A percentile compares a stretch with the other conserved stretches of the same genome.
These are phyloP conservation scores for Criorhina ranunculi DNA, from an alignment of 2,888 invertebrate genomes.

Conservation along the genomic window DNA sequence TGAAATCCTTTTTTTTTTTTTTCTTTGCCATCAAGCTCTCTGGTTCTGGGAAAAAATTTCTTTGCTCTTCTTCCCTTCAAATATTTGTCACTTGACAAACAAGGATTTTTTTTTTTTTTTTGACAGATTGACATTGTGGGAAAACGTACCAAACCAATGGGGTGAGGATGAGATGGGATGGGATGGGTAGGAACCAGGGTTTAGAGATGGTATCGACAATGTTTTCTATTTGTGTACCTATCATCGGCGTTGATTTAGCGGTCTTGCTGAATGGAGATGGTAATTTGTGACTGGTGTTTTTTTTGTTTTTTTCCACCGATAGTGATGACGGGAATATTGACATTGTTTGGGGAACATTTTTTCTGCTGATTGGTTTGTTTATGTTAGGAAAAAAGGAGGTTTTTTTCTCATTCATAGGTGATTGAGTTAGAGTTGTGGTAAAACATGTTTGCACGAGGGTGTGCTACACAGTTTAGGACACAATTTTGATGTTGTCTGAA, in stretches of 20 bases:
- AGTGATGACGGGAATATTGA: conserved; percentile 56
- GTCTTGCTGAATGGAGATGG: conserved; percentile 72
- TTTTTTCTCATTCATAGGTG: conserved; percentile 37
- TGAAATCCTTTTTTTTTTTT: conserved; percentile 66
- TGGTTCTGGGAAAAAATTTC: conserved; percentile 16
- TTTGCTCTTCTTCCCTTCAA: conserved; percentile 42
- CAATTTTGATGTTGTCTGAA: conserved; percentile 19
- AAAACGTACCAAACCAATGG: too few relatives aligned
- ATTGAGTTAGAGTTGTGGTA: conserved; percentile 54
- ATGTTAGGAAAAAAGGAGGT: conserved; percentile 57
- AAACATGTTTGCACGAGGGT: conserved; percentile 56
- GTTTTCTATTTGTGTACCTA: conserved; percentile 74
- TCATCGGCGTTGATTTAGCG: conserved; percentile 75
- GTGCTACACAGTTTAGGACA: conserved; percentile 44
- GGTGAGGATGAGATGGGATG: conserved; percentile 13
- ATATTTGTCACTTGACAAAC: conserved; percentile 74
- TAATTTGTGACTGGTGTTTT: conserved; percentile 63
- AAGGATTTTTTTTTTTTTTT: conserved; percentile 37
- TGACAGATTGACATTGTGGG: conserved; percentile 75
- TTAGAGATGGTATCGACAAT: conserved; percentile 72
- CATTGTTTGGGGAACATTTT: conserved; percentile 58
- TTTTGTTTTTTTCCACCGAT: conserved; percentile 10
- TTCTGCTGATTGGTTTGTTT: conserved; percentile 70
- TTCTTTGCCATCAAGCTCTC: conserved; percentile 30
- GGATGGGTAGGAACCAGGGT: conserved; percentile 8